Conservation (phyloP, 2,888 invertebrate genomes). For the Theodoxus fluviatilis region DNA sequence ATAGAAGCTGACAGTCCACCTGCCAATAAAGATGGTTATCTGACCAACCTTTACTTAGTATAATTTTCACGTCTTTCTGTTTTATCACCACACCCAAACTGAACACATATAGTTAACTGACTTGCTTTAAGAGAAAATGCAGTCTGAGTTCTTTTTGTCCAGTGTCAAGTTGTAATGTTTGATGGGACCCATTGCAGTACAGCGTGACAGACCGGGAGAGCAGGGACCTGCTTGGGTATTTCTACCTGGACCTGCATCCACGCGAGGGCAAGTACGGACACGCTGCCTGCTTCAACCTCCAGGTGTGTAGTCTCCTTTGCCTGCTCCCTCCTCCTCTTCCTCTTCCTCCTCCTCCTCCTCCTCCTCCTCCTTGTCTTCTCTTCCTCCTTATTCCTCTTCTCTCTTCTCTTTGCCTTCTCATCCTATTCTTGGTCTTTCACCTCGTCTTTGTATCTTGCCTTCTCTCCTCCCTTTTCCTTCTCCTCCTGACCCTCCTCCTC, state of each 20-base stretch:
- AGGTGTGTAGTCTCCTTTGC: slow-evolving; percentile 47
- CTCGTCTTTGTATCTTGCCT: no score
- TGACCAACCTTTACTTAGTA: neutral
- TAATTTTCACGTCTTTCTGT: no score
- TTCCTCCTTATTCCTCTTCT: no score
- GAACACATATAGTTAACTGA: no score
- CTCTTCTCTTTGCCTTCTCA: no score
- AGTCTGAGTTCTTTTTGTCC: neutral
- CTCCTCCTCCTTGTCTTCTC: neutral
- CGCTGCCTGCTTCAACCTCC: slow-evolving; percentile 67
- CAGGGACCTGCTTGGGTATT: slow-evolving; percentile 66
- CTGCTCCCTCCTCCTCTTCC: neutral
- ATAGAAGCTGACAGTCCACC: neutral
- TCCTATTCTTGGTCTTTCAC: no score
- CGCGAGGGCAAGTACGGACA: slow-evolving; percentile 69
- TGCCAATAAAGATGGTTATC: neutral
- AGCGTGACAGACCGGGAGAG: slow-evolving; percentile 64
- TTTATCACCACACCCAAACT: no score
- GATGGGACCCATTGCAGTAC: slow-evolving; percentile 58
- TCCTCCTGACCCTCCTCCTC: no score
- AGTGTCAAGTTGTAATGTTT: neutral
- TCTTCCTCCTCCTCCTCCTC: neutral
- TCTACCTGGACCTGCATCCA: slow-evolving; percentile 68
- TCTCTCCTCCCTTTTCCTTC: no score
- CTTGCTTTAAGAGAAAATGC: no score